phyloP scores from a whole-genome alignment of 2,888 invertebrate species.

The Drosophila ochracea region DNA sequence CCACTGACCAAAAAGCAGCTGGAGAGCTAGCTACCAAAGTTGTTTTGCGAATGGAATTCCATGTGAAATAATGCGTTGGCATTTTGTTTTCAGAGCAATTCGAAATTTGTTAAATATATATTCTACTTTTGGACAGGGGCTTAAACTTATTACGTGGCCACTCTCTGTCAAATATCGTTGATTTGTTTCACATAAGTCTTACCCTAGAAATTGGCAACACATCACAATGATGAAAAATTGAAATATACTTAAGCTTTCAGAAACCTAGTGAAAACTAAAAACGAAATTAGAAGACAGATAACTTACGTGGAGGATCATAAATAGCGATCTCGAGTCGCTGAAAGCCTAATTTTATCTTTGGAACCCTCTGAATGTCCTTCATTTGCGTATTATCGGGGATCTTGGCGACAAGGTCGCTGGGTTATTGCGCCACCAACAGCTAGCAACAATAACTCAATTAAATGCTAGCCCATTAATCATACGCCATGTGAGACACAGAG shows the following conservation, averaged over 20 bases:
- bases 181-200: not conserved
- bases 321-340: not conserved
- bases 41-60: conserved; percentile 2
- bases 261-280: not conserved
- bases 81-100: conserved; percentile 1
- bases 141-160: not conserved
- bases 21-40: not conserved
- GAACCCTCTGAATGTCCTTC: conserved; percentile 14
- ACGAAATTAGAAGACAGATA: not conserved
- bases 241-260: not conserved
- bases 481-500: conserved; percentile 59
- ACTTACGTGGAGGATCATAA: not conserved
- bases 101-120: conserved; percentile 2
- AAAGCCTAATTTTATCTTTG: not conserved
- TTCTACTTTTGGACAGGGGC: not conserved
- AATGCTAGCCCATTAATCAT: conserved; percentile 77
- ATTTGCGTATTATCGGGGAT: conserved; percentile 23
- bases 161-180: not conserved
- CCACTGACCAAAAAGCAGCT: conserved; percentile 16
- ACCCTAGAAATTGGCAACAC: not conserved
- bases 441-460: conserved; percentile 79
- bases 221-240: not conserved
- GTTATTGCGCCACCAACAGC: conserved; percentile 64
- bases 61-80: conserved; percentile 18
- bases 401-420: conserved; percentile 76